Base-by-base conservation (phyloP, 2,888 invertebrate genomes). In the Nemurella pictetii region DNA sequence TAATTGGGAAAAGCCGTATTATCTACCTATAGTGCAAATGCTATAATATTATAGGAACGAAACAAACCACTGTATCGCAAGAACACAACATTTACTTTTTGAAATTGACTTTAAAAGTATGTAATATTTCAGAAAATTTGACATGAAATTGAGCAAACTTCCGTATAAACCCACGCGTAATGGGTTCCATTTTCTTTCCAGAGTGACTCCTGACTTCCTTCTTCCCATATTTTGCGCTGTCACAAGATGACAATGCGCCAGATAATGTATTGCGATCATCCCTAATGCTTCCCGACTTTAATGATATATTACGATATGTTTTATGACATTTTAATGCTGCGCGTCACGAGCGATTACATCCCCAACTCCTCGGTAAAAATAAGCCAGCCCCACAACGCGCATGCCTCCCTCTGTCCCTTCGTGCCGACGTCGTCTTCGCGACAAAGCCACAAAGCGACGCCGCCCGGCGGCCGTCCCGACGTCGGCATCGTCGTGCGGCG, bases 291-390 rank as follows among this genome's bases (percentile, higher is more conserved):
- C 55, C 55, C 55, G 55, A 55, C 55, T 20, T 12, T 75, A 75
- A 75, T 75, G 15, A 26, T 75, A 75, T 28, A 28, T 28, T 75
- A 75, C 75, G 7, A 75, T 75, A 75, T 75, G 75, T 27, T 27
- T 75, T 75, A 78, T n/a, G 82, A 82, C 82, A 82, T 82, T 29
- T 27, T 72, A 82, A 82, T 82, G 72, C 25, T 72, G 25, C 12
- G 55, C 32, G 80, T 81, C 80, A 81, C 80, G 80, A 27, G 5
- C 80, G 30, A 80, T 80, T 80, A 32, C 29, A n/a, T 25, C 15
- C 26, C 75, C 12, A 25, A 0, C 75, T 75, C 27, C 75, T n/a
- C n/a, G 9, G 26, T 75, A 75, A 75, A 75, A 75, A 2, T 28
- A 3, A 20, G 55, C 55, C 20, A 12, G 55, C 55, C 55, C 15